Evolutionary conservation across 2,797 vertebrate genomes (phyloP), one percentile per base, ranked within the genome.

Genomic region (Pseudomugil gertrudae): DNA sequence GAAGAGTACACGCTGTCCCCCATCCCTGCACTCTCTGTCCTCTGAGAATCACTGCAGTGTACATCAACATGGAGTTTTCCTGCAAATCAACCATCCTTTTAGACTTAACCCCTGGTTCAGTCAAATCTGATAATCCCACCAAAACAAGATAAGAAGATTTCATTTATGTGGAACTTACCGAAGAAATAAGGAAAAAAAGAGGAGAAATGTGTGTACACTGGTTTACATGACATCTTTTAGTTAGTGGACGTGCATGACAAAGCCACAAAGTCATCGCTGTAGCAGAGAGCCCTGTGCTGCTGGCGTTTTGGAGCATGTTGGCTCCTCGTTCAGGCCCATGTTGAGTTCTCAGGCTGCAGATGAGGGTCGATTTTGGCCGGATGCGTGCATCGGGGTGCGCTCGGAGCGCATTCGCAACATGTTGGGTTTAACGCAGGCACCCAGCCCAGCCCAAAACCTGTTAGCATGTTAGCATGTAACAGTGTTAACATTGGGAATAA

Each of bases 11-110:
- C 45, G 79, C 72, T 32, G 57, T 21, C 50, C 6, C 27, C 23
- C 53, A 32, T 2, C 35, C 40, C 23, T 27, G 53, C 43, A 19
- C 38, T 55, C 24, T 72, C 71, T 59, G 4, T 75, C 72, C 76
- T 66, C 26, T 21, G 61, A 84, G 74, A 74, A 75, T 64, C 73
- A 1, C 68, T n/a, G 63, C 66, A 29, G 62, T 50, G 26, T 52
- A 33, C 29, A 64, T 74, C 48, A 54, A 85, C 76, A 48, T 57
- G 74, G 60, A 61, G 54, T 72, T 77, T 68, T 56, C 23, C 21
- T 71, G 57, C 61, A 30, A 59, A 76, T 54, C 32, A 1, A 43
- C 17, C 3, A 29, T 43, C 17, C 1, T 9, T 45, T 53, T 27
- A 32, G 48, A 26, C 19, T 48, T 38, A 8, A 24, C 47, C 48